phyloP scores from a whole-genome alignment of 2,888 invertebrate species.

The Aphelenchoides bicaudatus region DNA sequence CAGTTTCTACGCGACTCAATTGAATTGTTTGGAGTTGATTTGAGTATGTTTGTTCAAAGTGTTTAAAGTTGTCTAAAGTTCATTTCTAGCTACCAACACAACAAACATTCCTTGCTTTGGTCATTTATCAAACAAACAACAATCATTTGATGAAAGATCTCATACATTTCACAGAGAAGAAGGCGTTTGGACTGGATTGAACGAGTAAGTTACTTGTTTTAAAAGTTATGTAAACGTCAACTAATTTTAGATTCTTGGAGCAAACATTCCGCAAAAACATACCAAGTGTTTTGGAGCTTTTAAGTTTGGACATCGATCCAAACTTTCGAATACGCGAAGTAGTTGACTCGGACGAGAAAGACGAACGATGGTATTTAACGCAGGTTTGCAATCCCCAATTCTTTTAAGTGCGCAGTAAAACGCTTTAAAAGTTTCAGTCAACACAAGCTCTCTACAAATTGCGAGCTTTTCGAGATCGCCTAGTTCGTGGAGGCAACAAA shows the following conservation, averaged over 20 bases:
- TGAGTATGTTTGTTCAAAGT: too few relatives aligned
- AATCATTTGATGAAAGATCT: background rate
- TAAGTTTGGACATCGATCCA: slow-evolving; percentile 21
- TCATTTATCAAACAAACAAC: background rate
- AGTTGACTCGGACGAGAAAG: slow-evolving; percentile 13
- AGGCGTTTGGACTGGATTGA: slow-evolving; percentile 15
- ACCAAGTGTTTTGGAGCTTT: slow-evolving; percentile 17
- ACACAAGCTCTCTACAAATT: slow-evolving; percentile 21
- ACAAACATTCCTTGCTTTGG: slow-evolving; percentile 23
- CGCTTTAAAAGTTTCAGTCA: slow-evolving; percentile 14
- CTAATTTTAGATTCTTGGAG: slow-evolving; percentile 21
- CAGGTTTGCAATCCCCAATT: background rate
- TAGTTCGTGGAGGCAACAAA: background rate
- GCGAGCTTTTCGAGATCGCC: slow-evolving; percentile 17
- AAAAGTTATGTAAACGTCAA: slow-evolving; percentile 7
- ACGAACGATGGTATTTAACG: slow-evolving; percentile 14
- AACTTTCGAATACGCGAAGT: slow-evolving; percentile 24
- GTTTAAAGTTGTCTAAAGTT: too few relatives aligned
- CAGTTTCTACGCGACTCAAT: slow-evolving; percentile 40
- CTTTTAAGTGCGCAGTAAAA: background rate
- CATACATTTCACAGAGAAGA: slow-evolving; percentile 6
- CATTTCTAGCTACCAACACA: slow-evolving; percentile 22
- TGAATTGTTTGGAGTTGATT: slow-evolving; percentile 24
- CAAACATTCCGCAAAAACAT: slow-evolving; percentile 18
- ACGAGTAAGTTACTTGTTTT: slow-evolving; percentile 12